phyloP scores from a whole-genome alignment of 2,888 invertebrate species.

The Cloeon dipterum region DNA sequence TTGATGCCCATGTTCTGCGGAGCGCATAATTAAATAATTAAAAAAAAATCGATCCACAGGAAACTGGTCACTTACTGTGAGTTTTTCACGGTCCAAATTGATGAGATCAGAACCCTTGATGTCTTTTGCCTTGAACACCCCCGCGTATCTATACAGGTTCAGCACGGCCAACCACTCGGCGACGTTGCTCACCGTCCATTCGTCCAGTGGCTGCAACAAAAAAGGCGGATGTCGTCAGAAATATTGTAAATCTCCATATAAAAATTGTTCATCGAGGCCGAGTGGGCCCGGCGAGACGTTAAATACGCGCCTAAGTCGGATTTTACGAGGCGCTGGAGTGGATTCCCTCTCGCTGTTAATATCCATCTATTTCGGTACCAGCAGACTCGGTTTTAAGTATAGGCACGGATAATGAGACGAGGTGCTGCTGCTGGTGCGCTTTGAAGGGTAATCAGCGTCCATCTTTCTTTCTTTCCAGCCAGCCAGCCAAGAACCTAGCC shows the following conservation, averaged over 20 bases:
- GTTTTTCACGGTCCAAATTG: conserved; percentile 36
- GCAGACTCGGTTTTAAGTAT: too few relatives aligned
- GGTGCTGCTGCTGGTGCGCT: too few relatives aligned
- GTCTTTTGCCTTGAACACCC: conserved; percentile 43
- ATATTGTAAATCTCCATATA: background rate
- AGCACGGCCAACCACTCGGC: conserved; percentile 54
- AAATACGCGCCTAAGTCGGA: too few relatives aligned
- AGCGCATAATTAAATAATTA: conserved; percentile 6
- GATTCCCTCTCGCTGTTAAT: too few relatives aligned
- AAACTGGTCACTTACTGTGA: conserved; percentile 28
- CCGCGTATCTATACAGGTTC: conserved; percentile 45
- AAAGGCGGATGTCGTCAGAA: conserved; percentile 8
- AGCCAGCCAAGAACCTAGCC: too few relatives aligned
- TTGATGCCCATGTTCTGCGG: conserved; percentile 48
- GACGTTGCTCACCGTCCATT: conserved; percentile 45
- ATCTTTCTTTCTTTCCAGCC: too few relatives aligned
- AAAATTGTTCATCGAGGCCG: too few relatives aligned
- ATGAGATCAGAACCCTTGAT: conserved; percentile 42
- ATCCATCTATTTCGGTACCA: too few relatives aligned
- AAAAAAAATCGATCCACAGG: conserved; percentile 6
- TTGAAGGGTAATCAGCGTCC: too few relatives aligned
- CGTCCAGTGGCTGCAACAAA: conserved; percentile 33
- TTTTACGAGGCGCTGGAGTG: too few relatives aligned
- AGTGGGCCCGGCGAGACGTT: too few relatives aligned
- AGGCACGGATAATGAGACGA: too few relatives aligned